These are phyloP conservation scores for Rhogogaster chlorosoma DNA, from an alignment of 2,888 invertebrate genomes.

Conservation along the genomic window DNA sequence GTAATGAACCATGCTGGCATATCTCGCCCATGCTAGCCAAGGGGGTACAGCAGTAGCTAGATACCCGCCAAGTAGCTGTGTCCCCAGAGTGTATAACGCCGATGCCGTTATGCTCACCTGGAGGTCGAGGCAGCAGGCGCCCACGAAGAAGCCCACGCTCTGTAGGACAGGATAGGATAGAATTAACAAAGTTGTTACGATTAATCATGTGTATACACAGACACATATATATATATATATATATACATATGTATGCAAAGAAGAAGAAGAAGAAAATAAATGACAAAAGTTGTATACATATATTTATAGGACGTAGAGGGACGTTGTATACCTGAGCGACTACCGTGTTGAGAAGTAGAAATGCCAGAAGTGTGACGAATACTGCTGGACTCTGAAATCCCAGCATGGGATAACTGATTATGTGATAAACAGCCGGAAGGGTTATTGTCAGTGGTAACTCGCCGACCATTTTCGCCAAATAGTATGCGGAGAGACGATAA, in stretches of 20 bases:
- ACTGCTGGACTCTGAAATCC: conserved; percentile 83
- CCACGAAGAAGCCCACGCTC: conserved; percentile 89
- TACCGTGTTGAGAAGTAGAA: conserved; percentile 85
- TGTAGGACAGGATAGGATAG: conserved; percentile 63
- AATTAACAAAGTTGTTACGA: conserved; percentile 12
- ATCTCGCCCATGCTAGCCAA: conserved; percentile 87
- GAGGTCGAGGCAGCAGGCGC: conserved; percentile 88
- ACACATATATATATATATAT: not conserved
- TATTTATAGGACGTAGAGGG: too few relatives aligned
- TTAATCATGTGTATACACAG: not conserved
- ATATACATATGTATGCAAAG: not conserved
- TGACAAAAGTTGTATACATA: not conserved
- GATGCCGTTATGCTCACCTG: conserved; percentile 89
- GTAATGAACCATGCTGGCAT: conserved; percentile 89
- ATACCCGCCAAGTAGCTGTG: conserved; percentile 87
- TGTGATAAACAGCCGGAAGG: conserved; percentile 87
- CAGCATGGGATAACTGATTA: conserved; percentile 89
- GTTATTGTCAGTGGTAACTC: conserved; percentile 88
- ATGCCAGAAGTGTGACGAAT: conserved; percentile 85
- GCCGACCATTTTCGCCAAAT: conserved; percentile 90
- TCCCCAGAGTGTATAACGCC: conserved; percentile 87
- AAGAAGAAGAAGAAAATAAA: not conserved
- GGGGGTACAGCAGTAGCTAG: conserved; percentile 86
- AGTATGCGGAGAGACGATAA: conserved; percentile 89
- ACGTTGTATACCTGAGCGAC: conserved; percentile 83